These are phyloP conservation scores for Dromiciops gliroides DNA, from an alignment of 2,113 vertebrate species.

Conservation along the genomic window DNA sequence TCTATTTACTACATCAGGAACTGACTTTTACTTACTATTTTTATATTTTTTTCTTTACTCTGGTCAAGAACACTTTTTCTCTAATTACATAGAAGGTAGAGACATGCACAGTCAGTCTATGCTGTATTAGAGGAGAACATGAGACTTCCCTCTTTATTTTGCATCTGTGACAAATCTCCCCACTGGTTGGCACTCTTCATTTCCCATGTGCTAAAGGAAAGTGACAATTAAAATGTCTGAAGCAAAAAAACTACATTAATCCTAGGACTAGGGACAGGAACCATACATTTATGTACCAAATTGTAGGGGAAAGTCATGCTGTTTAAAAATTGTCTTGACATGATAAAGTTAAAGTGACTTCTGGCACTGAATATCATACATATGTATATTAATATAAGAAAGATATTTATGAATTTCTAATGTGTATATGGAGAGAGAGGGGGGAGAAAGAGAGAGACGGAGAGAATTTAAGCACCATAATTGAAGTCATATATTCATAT, in stretches of 20 bases:
- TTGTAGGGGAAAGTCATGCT: slow-evolving; percentile 1
- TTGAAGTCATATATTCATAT: slow-evolving; percentile 9
- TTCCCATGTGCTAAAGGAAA: slow-evolving; percentile 40
- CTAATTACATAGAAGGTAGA: background rate
- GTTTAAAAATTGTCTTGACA: slow-evolving; percentile 48
- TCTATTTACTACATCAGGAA: slow-evolving; percentile 23
- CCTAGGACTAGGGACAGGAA: slow-evolving; percentile 1
- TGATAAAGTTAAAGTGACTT: slow-evolving; percentile 38
- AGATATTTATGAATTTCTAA: background rate
- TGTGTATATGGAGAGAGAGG: background rate
- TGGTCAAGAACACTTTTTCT: slow-evolving; percentile 18
- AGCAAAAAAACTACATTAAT: slow-evolving; percentile 13
- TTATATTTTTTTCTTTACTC: background rate
- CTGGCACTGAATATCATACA: slow-evolving; percentile 2
- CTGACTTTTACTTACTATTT: background rate
- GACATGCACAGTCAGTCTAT: background rate
- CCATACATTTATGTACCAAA: slow-evolving; percentile 22
- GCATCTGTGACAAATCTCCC: background rate
- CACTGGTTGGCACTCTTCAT: slow-evolving; percentile 26
- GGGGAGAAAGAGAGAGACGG: no score
- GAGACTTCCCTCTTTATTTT: slow-evolving; percentile 37
- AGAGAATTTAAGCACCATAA: background rate
- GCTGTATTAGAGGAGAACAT: background rate
- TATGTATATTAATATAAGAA: background rate
- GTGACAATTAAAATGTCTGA: slow-evolving; percentile 23